These are phyloP conservation scores for Zaprionus kolodkinae DNA, from an alignment of 1,140 invertebrate genomes.

Conservation along the genomic window DNA sequence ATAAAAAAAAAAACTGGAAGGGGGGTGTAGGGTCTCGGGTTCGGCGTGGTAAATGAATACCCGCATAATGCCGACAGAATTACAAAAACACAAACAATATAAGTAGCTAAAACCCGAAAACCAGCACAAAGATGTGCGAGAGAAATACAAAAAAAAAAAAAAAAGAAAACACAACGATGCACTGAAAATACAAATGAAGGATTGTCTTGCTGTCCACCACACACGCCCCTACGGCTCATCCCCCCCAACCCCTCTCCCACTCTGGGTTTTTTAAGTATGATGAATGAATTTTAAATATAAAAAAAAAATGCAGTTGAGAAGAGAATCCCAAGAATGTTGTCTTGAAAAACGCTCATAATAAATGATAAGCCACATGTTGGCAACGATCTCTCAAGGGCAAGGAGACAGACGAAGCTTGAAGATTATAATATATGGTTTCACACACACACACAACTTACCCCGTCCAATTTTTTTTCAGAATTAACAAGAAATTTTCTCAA, in stretches of 20 bases:
- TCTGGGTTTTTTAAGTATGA: constrained; percentile 63
- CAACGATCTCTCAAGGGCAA: constrained; percentile 9
- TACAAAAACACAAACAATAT: constrained; percentile 45
- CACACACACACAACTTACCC: constrained; percentile 2
- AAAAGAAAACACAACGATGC: constrained; percentile 50
- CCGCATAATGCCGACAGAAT: constrained; percentile 50
- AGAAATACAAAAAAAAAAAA: constrained; percentile 29
- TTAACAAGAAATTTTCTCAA: constrained; percentile 8
- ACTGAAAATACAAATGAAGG: constrained; percentile 71
- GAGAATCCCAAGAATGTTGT: constrained; percentile 25
- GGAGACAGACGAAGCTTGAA: background rate
- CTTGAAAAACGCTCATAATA: constrained; percentile 41
- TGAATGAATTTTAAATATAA: constrained; percentile 81
- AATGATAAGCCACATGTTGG: constrained; percentile 48
- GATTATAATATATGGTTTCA: background rate
- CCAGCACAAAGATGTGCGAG: constrained; percentile 23
- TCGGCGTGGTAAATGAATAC: constrained; percentile 38
- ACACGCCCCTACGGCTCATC: background rate
- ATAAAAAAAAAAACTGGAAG: too few species aligned
- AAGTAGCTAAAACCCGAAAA: constrained; percentile 42
- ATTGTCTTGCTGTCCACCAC: constrained; percentile 42
- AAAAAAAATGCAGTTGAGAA: constrained; percentile 59
- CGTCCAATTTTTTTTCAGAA: background rate
- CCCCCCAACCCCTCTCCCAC: constrained; percentile 4
- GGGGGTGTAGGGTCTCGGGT: background rate